A percentile compares a stretch with the other conserved stretches of the same genome.
Conservation (phyloP, 2,113 vertebrate genomes). For the Ivindomyrus marchei region DNA sequence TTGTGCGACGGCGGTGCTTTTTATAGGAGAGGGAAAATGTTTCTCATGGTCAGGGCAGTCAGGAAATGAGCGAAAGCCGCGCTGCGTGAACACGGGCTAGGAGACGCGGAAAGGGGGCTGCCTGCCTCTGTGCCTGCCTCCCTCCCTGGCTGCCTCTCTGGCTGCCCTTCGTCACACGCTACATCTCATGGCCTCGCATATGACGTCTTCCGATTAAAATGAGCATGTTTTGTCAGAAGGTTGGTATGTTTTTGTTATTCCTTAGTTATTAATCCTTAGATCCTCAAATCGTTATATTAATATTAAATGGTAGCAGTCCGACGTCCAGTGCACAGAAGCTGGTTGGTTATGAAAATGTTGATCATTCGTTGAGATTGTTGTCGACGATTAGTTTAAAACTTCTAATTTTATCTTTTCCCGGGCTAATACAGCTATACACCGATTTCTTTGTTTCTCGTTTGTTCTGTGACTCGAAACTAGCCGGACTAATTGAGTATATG, state of each 20-base stretch:
- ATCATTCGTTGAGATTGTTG: not conserved
- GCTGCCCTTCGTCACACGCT: not conserved
- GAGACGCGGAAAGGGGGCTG: not conserved
- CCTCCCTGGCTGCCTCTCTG: not conserved
- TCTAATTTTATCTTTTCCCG: not conserved
- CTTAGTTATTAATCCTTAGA: not conserved
- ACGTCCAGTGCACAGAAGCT: not conserved
- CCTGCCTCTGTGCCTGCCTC: too few relatives aligned
- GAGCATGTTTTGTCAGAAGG: not conserved
- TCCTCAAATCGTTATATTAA: not conserved
- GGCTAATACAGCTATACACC: not conserved
- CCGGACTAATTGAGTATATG: not conserved
- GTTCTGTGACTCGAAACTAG: not conserved
- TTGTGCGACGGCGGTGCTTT: not conserved
- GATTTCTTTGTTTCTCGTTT: not conserved
- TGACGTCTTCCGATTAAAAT: conserved; percentile 7
- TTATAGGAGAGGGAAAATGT: conserved; percentile 13
- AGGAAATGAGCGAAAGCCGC: conserved; percentile 16
- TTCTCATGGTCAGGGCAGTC: conserved; percentile 8
- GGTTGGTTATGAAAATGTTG: not conserved
- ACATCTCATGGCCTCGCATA: not conserved
- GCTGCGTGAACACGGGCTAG: not conserved
- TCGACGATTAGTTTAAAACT: not conserved
- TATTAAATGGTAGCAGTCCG: not conserved
- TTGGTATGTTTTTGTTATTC: conserved; percentile 7